These are phyloP conservation scores for Geothlypis trichas DNA, from an alignment of 2,113 vertebrate genomes.

Conservation along the genomic window DNA sequence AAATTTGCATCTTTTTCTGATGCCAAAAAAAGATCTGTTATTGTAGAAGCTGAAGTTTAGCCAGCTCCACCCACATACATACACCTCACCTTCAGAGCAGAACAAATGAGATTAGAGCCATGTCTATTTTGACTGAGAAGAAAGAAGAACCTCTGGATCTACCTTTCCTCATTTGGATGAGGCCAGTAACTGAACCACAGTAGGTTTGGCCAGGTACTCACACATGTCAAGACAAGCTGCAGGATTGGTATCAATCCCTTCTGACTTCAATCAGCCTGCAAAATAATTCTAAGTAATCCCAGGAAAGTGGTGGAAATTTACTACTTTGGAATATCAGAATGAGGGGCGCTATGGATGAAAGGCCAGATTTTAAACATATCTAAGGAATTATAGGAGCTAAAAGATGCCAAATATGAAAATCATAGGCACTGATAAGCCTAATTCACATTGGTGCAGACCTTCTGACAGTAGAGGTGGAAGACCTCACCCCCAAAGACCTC, in stretches of 20 bases:
- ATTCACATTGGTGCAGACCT: background rate
- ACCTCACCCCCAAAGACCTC: background rate
- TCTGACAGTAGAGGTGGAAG: background rate
- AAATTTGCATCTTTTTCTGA: background rate
- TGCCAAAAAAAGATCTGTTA: background rate
- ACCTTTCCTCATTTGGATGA: background rate
- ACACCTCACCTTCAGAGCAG: background rate
- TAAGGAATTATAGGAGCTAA: background rate
- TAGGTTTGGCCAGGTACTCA: background rate
- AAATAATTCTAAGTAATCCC: background rate
- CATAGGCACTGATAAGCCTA: background rate
- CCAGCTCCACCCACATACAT: background rate
- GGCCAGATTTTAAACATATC: background rate
- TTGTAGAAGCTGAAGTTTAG: background rate
- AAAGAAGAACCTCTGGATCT: background rate
- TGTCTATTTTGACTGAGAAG: background rate
- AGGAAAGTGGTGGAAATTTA: background rate
- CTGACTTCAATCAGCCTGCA: background rate
- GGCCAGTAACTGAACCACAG: background rate
- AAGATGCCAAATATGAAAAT: background rate
- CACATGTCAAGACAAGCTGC: accelerated
- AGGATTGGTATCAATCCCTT: background rate
- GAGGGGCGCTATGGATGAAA: background rate
- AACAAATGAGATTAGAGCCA: background rate
- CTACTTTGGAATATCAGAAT: background rate